phyloP scores from a whole-genome alignment of 2,888 invertebrate genomes.

The Agonum fuliginosum region DNA sequence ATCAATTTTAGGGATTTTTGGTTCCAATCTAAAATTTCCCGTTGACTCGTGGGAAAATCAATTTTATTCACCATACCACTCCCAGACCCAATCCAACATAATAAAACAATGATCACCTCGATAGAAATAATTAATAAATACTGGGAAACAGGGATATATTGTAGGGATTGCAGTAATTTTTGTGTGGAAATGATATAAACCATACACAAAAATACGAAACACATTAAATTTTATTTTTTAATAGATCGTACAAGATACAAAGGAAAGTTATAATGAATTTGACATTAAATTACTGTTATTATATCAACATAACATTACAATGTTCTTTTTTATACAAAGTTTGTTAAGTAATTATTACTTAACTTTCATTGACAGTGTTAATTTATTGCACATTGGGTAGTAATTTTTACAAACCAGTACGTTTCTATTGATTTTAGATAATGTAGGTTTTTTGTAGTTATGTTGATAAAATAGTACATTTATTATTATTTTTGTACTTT shows the following conservation, averaged over 20 bases:
- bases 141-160: too few species aligned
- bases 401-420: background rate
- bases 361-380: background rate
- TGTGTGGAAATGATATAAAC: background rate
- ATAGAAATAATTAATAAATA: background rate
- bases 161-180: too few species aligned
- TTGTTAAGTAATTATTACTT: too few species aligned
- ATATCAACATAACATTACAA: constrained; percentile 26
- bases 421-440: background rate
- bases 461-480: constrained; percentile 29
- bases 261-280: constrained; percentile 28
- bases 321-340: constrained; percentile 12
- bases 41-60: constrained; percentile 35
- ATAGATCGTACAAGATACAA: constrained; percentile 32
- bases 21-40: constrained; percentile 10
- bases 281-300: constrained; percentile 23
- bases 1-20: constrained; percentile 31
- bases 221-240: constrained; percentile 42
- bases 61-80: constrained; percentile 39
- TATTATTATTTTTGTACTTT: constrained; percentile 33
- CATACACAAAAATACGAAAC: constrained; percentile 41
- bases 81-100: background rate
- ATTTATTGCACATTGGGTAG: background rate
- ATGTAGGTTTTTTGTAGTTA: background rate
- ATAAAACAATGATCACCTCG: background rate